phyloP scores from a whole-genome alignment of 1,140 invertebrate genomes.

The Gonioctena quinquepunctata region DNA sequence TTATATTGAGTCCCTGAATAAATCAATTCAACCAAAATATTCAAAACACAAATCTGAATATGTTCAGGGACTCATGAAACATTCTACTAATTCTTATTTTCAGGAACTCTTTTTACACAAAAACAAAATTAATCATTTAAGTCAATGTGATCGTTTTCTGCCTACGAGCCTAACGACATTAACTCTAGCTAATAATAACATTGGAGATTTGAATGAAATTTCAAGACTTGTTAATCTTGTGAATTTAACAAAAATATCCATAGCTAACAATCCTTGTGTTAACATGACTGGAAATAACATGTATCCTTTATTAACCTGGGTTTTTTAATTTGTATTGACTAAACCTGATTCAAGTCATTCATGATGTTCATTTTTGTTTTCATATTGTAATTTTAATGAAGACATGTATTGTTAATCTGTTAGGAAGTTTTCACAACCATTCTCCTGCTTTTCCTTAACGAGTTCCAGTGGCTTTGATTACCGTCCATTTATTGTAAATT shows the following conservation, averaged over 20 bases:
- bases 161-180: constrained; percentile 75
- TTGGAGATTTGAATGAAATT: constrained; percentile 86
- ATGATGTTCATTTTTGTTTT: background rate
- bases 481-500: constrained; percentile 89
- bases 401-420: too few species aligned
- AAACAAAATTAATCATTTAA: constrained; percentile 81
- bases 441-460: constrained; percentile 58
- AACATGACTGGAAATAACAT: constrained; percentile 67
- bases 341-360: constrained; percentile 13
- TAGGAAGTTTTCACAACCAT: too few species aligned
- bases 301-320: constrained; percentile 65
- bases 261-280: constrained; percentile 86
- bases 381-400: too few species aligned
- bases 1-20: background rate
- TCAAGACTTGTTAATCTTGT: constrained; percentile 76
- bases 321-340: background rate
- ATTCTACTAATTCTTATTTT: constrained; percentile 48
- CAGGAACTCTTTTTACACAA: constrained; percentile 84
- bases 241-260: constrained; percentile 77
- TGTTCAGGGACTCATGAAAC: background rate
- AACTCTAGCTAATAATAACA: constrained; percentile 82
- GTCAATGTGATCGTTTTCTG: constrained; percentile 80
- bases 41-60: too few species aligned
- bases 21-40: background rate
- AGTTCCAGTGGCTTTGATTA: constrained; percentile 82